Evolutionary conservation across 2,113 vertebrate species (phyloP), one percentile per base, ranked within the genome.

Genomic region (Scatophagus argus): DNA sequence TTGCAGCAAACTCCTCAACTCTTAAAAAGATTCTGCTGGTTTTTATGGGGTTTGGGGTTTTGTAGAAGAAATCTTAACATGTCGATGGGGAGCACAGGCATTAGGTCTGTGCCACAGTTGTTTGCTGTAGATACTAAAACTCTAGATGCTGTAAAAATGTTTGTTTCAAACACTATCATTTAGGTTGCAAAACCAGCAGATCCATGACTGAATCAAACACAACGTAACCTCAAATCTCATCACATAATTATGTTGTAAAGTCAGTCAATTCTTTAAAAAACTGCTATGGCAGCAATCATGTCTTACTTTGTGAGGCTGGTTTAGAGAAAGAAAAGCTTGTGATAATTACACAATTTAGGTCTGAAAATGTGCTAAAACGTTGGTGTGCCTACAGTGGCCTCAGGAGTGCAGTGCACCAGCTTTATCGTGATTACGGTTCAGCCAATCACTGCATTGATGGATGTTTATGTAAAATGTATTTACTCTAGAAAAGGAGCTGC

Each of bases 11-110:
- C 52, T 34, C 41, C 55, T 56, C 61, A 59, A 59, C 74, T 82
- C 75, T 68, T 84, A 72, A 82, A 87, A 89, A 68, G 60, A 62
- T 36, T 55, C 58, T 78, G 84, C 47, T 56, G 79, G 79, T 80
- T 82, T 90, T 83, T 46, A 56, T 76, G 52, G 68, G 39, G 32
- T 71, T 77, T 25, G 46, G 58, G 62, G 64, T 82, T 81, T 83
- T 58, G 27, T 74, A 27, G 10, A 68, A 81, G n/a, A 54, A 80
- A 74, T 79, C 77, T 64, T 17, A 49, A 70, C 69, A 60, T 58
- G 73, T 64, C 19, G n/a, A 81, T 46, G 70, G 71, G 1, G 39
- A 84, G 11, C 21, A 1, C 34, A 69, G 43, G 63, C 70, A 74
- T 52, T 72, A 19, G 38, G 46, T 38, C n/a, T 38, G 43, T 23